A percentile compares a stretch with the other conserved stretches of the same genome.
These are phyloP conservation scores for Conchocele bisecta DNA, from an alignment of 2,888 invertebrate genomes.

Conservation along the genomic window DNA sequence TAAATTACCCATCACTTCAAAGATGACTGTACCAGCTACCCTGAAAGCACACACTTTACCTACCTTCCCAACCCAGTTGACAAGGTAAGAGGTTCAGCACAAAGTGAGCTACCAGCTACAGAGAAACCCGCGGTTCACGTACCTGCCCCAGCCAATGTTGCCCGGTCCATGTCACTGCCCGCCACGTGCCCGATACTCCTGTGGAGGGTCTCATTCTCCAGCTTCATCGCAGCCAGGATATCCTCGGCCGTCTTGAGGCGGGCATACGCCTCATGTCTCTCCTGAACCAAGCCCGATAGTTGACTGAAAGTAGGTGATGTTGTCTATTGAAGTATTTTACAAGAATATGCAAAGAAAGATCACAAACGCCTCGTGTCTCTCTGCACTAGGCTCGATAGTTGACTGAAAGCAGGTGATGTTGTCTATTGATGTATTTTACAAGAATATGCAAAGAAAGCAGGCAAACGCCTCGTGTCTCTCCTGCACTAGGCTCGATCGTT, in stretches of 20 bases:
- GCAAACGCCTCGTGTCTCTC: constrained; percentile 74
- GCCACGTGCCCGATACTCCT: too few species aligned
- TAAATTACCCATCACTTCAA: too few species aligned
- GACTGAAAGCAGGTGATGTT: constrained; percentile 56
- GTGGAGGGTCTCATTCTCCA: constrained; percentile 74
- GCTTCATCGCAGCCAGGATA: constrained; percentile 70
- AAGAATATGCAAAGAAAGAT: neutral
- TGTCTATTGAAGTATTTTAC: neutral
- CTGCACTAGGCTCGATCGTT: constrained; percentile 69
- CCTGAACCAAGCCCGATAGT: constrained; percentile 67
- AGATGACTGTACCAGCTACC: too few species aligned
- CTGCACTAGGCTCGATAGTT: constrained; percentile 70
- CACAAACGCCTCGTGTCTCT: constrained; percentile 72
- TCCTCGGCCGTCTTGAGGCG: constrained; percentile 75
- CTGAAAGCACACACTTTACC: too few species aligned
- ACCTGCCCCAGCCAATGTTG: too few species aligned
- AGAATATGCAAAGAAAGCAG: neutral
- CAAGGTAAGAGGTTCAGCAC: too few species aligned
- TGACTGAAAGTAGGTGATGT: constrained; percentile 63
- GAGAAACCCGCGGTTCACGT: too few species aligned
- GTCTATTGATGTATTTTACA: neutral
- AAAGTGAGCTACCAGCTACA: too few species aligned
- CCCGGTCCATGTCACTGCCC: too few species aligned
- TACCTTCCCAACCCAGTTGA: too few species aligned
- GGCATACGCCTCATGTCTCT: constrained; percentile 74